Conservation (phyloP, 1,140 invertebrate species). For the Potamilus streckersoni region DNA sequence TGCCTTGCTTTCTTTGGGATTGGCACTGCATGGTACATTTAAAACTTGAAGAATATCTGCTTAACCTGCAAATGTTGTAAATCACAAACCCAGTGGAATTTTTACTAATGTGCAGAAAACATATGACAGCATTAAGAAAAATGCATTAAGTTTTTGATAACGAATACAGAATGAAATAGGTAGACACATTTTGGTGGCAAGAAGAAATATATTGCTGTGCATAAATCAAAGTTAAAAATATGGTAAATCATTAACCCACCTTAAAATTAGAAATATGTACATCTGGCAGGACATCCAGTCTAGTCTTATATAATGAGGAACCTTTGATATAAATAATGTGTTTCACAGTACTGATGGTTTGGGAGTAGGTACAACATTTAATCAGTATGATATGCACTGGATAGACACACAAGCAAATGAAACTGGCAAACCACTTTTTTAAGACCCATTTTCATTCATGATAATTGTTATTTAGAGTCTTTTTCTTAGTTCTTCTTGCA, state of each 20-base stretch:
- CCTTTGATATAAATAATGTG: constrained; percentile 28
- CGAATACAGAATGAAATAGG: constrained; percentile 11
- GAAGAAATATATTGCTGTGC: constrained; percentile 25
- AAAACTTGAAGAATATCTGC: too few relatives aligned
- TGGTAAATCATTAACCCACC: constrained; percentile 12
- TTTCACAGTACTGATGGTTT: constrained; percentile 5
- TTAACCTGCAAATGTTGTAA: constrained; percentile 15
- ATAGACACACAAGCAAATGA: constrained; percentile 14
- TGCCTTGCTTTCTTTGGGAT: neutral
- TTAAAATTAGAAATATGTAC: constrained; percentile 22
- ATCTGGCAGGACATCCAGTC: constrained; percentile 16
- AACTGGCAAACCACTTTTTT: constrained; percentile 16
- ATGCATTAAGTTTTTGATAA: constrained; percentile 20
- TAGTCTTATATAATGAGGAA: constrained; percentile 33
- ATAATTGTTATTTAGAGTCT: constrained; percentile 29
- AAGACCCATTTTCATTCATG: constrained; percentile 32
- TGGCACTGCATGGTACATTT: constrained; percentile 1
- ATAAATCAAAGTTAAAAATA: constrained; percentile 25
- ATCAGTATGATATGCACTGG: constrained; percentile 31
- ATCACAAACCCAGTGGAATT: constrained; percentile 2
- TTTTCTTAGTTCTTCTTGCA: constrained; percentile 19
- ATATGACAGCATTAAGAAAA: constrained; percentile 19
- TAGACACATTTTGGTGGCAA: neutral
- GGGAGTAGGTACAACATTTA: constrained; percentile 34
- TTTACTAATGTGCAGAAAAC: constrained; percentile 16